phyloP scores from a whole-genome alignment of 2,888 invertebrate species.

The Lycia hirtaria region DNA sequence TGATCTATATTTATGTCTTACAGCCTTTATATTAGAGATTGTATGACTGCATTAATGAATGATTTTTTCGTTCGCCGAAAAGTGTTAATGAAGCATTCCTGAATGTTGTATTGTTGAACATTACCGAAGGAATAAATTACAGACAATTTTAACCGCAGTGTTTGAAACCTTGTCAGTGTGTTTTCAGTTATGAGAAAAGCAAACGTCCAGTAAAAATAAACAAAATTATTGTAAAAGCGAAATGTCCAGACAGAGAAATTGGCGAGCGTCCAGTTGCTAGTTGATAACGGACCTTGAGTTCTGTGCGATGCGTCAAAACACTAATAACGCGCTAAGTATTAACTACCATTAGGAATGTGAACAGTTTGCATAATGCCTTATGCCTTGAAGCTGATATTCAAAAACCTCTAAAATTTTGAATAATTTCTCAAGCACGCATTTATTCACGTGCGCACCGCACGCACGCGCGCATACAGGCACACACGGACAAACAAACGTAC shows the following conservation, averaged over 20 bases:
- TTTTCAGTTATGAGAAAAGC: conserved; percentile 55
- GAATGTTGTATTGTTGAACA: too few species aligned
- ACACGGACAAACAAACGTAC: too few species aligned
- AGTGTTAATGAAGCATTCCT: too few species aligned
- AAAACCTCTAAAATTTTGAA: background rate
- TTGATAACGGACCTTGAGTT: conserved; percentile 64
- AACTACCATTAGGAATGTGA: conserved; percentile 43
- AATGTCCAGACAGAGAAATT: conserved; percentile 63
- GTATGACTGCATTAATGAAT: too few species aligned
- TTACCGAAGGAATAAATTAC: background rate
- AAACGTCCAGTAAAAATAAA: conserved; percentile 60
- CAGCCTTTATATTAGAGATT: too few species aligned
- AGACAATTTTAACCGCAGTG: conserved; percentile 25
- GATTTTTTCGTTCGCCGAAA: too few species aligned
- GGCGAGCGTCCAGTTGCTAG: conserved; percentile 60
- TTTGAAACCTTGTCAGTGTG: conserved; percentile 46
- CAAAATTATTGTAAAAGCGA: conserved; percentile 57
- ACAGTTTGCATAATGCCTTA: conserved; percentile 36
- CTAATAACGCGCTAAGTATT: conserved; percentile 53
- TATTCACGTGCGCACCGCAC: too few species aligned
- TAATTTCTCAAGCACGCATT: too few species aligned
- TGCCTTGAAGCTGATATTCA: conserved; percentile 12
- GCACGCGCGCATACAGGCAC: too few species aligned
- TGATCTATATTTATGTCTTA: too few species aligned
- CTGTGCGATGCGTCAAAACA: conserved; percentile 53